Percentiles rank a stretch among this genome's conserved stretches.
phyloP scores from a whole-genome alignment of 2,113 vertebrate genomes.

The Larimichthys crocea region DNA sequence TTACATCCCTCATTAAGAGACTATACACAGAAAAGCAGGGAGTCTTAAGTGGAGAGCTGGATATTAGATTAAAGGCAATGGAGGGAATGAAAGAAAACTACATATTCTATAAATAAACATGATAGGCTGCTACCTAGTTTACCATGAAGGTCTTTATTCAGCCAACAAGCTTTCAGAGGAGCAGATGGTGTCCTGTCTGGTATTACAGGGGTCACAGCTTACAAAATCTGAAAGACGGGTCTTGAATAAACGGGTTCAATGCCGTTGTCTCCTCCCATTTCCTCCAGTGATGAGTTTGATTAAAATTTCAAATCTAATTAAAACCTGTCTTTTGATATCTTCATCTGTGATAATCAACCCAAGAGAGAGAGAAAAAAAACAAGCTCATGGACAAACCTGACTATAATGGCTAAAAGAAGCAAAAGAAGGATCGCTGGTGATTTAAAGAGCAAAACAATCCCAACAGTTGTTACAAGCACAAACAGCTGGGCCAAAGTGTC shows the following conservation, averaged over 20 bases:
- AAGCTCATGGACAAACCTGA: not conserved
- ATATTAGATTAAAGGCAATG: slow-evolving; percentile 62
- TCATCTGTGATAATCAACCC: not conserved
- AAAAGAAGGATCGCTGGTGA: slow-evolving; percentile 9
- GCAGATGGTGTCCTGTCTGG: slow-evolving; percentile 74
- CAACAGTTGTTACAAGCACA: slow-evolving; percentile 43
- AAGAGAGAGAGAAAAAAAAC: not conserved
- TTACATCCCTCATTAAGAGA: slow-evolving; percentile 41
- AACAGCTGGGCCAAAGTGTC: slow-evolving; percentile 64
- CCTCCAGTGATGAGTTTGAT: slow-evolving; percentile 31
- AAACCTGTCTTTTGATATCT: slow-evolving; percentile 21
- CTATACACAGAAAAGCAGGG: slow-evolving; percentile 24
- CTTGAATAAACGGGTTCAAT: slow-evolving; percentile 40
- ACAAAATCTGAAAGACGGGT: slow-evolving; percentile 46
- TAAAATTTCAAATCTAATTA: slow-evolving; percentile 36
- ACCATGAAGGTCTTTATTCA: slow-evolving; percentile 65
- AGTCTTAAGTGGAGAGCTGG: slow-evolving; percentile 25
- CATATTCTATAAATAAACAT: slow-evolving; percentile 57
- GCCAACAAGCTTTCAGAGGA: slow-evolving; percentile 45
- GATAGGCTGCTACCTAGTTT: slow-evolving; percentile 24
- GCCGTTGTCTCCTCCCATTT: slow-evolving; percentile 29
- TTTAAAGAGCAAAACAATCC: slow-evolving; percentile 37
- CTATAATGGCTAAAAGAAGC: not conserved
- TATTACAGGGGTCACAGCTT: slow-evolving; percentile 66
- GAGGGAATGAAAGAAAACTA: slow-evolving; percentile 59